Conservation (phyloP, 2,888 invertebrate species). For the Stegana nigrithorax region DNA sequence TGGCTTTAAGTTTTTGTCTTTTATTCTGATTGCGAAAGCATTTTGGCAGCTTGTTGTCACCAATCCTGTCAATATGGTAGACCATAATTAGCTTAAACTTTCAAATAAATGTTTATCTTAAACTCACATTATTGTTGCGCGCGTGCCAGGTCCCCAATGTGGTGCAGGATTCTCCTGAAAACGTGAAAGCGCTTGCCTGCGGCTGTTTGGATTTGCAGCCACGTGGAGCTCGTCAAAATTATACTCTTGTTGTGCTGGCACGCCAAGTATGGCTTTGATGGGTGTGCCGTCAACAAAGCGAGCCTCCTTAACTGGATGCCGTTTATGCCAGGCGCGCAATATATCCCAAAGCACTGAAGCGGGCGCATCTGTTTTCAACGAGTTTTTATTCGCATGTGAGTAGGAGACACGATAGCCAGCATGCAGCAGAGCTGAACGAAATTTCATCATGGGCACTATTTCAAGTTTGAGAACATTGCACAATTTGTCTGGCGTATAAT, state of each 20-base stretch:
- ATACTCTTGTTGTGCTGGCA: conserved; percentile 69
- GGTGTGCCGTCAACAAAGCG: conserved; percentile 70
- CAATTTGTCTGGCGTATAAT: conserved; percentile 85
- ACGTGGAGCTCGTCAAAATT: conserved; percentile 69
- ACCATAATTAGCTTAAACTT: neutral
- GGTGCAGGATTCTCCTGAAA: conserved; percentile 89
- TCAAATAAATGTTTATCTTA: neutral
- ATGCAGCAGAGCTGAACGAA: conserved; percentile 89
- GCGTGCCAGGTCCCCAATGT: conserved; percentile 92
- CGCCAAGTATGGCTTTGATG: conserved; percentile 71
- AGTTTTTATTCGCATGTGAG: conserved; percentile 89
- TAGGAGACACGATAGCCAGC: conserved; percentile 91
- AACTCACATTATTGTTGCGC: conserved; percentile 80
- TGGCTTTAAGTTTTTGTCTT: conserved; percentile 56
- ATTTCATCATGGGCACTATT: conserved; percentile 76
- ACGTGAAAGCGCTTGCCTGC: conserved; percentile 78
- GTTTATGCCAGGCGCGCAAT: conserved; percentile 82
- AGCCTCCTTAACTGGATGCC: conserved; percentile 76
- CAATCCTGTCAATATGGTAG: conserved; percentile 69
- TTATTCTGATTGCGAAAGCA: conserved; percentile 78
- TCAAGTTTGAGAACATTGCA: conserved; percentile 79
- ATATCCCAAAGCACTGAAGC: conserved; percentile 90
- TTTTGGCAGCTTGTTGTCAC: conserved; percentile 74
- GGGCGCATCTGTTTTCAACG: conserved; percentile 95
- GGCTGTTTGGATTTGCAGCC: conserved; percentile 84